These are phyloP conservation scores for Dermochelys coriacea DNA, from an alignment of 2,797 vertebrate genomes.

Conservation along the genomic window DNA sequence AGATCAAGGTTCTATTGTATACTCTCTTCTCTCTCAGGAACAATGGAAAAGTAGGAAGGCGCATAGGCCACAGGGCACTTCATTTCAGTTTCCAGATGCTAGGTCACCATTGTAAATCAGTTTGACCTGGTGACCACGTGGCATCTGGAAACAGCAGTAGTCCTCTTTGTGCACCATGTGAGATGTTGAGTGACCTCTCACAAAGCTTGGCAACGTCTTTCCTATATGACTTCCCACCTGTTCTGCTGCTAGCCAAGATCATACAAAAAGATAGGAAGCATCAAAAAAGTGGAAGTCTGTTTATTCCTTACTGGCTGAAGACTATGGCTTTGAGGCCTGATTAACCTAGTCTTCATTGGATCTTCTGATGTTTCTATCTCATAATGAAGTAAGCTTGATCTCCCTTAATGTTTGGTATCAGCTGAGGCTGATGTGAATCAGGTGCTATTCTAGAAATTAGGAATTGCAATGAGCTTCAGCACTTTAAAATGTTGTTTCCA, in stretches of 20 bases:
- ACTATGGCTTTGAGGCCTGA: not conserved
- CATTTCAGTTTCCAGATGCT: not conserved
- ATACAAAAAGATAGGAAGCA: not conserved
- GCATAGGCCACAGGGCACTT: not conserved
- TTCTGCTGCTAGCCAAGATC: not conserved
- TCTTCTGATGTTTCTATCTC: not conserved
- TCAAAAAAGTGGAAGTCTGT: not conserved
- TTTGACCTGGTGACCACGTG: not conserved
- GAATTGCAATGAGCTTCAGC: not conserved
- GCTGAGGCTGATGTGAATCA: not conserved
- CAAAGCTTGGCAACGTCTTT: not conserved
- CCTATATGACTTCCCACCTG: not conserved
- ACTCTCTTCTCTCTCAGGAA: not conserved
- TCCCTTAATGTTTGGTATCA: not conserved
- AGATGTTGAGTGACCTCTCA: not conserved
- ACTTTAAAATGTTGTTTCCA: not conserved
- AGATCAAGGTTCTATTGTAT: not conserved
- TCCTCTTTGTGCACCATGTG: not conserved
- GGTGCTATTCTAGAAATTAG: not conserved
- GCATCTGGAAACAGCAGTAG: not conserved
- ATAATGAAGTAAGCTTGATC: not conserved
- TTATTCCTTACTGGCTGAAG: not conserved
- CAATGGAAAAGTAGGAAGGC: not conserved
- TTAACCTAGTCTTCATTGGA: not conserved
- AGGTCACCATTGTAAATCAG: not conserved